phyloP scores from a whole-genome alignment of 2,888 invertebrate genomes.

The Tigriopus californicus region DNA sequence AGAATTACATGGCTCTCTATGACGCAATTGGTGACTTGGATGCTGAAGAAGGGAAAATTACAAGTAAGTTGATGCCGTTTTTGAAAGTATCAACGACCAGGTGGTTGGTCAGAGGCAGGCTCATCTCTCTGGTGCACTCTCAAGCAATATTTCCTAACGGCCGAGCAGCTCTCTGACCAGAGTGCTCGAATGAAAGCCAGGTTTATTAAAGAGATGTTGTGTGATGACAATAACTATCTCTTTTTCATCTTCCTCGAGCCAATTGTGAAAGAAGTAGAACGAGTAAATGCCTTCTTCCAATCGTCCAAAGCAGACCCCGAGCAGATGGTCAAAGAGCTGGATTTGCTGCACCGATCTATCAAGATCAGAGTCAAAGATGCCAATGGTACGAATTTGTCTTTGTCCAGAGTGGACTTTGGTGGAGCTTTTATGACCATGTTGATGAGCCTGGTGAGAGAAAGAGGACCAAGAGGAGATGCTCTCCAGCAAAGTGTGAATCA shows the following conservation, averaged over 20 bases:
- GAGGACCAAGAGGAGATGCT: too few species aligned
- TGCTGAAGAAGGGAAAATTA: not conserved
- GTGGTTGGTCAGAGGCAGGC: conserved; percentile 15
- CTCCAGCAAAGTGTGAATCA: too few species aligned
- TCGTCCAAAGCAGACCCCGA: conserved; percentile 3
- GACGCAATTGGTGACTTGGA: not conserved
- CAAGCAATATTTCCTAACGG: conserved; percentile 11
- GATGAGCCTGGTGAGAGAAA: not conserved
- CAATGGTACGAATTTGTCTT: not conserved
- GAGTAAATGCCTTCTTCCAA: conserved; percentile 13
- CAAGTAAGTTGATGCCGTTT: not conserved
- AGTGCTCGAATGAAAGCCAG: conserved; percentile 7
- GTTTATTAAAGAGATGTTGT: not conserved
- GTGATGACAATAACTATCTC: not conserved
- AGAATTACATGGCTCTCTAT: conserved; percentile 7
- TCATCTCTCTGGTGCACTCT: not conserved
- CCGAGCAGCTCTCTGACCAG: not conserved
- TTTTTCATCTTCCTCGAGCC: conserved; percentile 12
- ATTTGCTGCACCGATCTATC: not conserved
- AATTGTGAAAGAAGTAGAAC: conserved; percentile 14
- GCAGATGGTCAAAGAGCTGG: conserved; percentile 8
- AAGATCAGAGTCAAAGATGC: not conserved
- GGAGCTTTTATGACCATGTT: not conserved
- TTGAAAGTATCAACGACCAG: conserved; percentile 5
- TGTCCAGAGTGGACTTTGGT: conserved; percentile 11